Conservation (phyloP, 1,140 invertebrate genomes). For the Anastrepha obliqua region DNA sequence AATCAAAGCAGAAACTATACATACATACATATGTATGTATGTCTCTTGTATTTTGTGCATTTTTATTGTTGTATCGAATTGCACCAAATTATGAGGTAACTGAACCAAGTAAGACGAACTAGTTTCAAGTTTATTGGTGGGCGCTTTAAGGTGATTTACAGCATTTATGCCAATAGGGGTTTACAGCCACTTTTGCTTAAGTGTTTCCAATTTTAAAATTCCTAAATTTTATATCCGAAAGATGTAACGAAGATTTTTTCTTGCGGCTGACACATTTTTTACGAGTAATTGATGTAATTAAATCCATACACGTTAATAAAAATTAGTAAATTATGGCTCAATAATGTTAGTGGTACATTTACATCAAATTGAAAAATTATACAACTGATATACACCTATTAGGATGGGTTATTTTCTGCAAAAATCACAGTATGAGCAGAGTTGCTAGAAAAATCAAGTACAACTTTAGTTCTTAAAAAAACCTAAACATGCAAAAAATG, state of each 20-base stretch:
- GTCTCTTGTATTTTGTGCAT: background rate
- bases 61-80: constrained; percentile 45
- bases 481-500: too few species aligned
- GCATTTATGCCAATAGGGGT: background rate
- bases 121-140: background rate
- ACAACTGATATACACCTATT: too few species aligned
- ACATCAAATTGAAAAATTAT: too few species aligned
- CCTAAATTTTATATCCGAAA: background rate
- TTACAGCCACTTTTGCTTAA: background rate
- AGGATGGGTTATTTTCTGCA: too few species aligned
- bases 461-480: too few species aligned
- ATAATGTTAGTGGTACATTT: too few species aligned
- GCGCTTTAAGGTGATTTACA: background rate
- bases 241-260: background rate
- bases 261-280: background rate
- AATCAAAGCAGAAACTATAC: constrained; percentile 27
- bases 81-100: constrained; percentile 40
- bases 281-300: constrained; percentile 6
- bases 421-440: too few species aligned
- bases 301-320: constrained; percentile 6
- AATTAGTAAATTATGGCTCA: background rate
- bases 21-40: background rate
- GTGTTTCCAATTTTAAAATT: background rate
- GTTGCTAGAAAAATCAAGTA: too few species aligned
- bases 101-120: constrained; percentile 4